phyloP scores from a whole-genome alignment of 1,140 invertebrate genomes.

The Pseudobourletiella spinata region DNA sequence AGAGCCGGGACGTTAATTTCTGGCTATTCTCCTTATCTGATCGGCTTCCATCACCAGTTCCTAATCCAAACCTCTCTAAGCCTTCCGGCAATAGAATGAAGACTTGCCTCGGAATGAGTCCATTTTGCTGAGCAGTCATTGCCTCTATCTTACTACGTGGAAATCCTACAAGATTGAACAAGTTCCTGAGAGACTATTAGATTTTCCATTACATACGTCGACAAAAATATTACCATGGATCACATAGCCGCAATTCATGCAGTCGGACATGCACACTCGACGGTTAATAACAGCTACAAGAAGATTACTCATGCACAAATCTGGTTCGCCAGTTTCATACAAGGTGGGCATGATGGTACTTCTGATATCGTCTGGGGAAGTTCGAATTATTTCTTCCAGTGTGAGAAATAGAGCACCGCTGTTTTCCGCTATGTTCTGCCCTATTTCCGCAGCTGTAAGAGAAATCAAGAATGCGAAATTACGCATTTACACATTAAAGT shows the following conservation, averaged over 20 bases:
- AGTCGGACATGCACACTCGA: constrained; percentile 17
- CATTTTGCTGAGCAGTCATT: constrained; percentile 17
- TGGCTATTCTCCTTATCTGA: neutral
- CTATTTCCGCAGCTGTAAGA: constrained; percentile 14
- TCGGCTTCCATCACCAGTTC: neutral
- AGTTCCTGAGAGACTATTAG: neutral
- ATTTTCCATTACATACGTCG: too few relatives aligned
- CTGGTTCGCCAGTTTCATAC: neutral
- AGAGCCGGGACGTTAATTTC: neutral
- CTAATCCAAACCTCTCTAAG: neutral
- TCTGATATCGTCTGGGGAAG: neutral
- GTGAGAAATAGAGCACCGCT: constrained; percentile 23
- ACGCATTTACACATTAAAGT: too few relatives aligned
- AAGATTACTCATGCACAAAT: constrained; percentile 10
- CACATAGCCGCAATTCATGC: constrained; percentile 23
- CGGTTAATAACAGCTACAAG: constrained; percentile 11
- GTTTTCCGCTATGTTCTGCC: constrained; percentile 12
- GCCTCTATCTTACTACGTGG: constrained; percentile 21
- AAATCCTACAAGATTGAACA: constrained; percentile 17
- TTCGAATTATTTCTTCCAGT: constrained; percentile 7
- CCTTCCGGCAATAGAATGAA: constrained; percentile 24
- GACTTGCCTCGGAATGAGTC: constrained; percentile 23
- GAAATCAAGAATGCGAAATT: too few relatives aligned
- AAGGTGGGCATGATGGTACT: neutral
- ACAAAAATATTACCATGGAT: too few relatives aligned